A percentile compares a stretch with the other conserved stretches of the same genome.
phyloP scores from a whole-genome alignment of 2,797 vertebrate species.

The Oreortyx pictus region DNA sequence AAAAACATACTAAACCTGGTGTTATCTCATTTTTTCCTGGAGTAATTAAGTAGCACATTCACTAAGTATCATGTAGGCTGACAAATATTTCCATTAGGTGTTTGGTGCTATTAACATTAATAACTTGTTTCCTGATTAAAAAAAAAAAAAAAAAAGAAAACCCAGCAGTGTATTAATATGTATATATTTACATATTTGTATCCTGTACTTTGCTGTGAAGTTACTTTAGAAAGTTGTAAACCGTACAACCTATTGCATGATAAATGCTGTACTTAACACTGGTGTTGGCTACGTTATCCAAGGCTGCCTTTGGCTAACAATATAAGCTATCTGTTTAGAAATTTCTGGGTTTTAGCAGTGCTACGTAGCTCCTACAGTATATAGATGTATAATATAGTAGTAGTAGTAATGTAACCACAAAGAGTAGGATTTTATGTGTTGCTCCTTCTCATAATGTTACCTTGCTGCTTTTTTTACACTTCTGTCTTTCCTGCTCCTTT shows the following conservation, averaged over 20 bases:
- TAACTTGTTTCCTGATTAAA: neutral
- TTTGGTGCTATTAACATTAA: neutral
- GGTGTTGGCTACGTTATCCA: neutral
- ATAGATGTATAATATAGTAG: neutral
- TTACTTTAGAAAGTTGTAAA: neutral
- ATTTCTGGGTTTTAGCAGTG: neutral
- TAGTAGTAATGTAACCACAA: neutral
- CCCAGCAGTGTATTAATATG: neutral
- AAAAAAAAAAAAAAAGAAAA: neutral
- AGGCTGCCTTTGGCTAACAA: neutral
- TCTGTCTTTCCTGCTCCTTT: neutral
- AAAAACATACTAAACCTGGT: neutral
- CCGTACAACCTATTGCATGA: neutral
- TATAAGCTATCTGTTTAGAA: neutral
- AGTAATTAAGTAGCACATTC: neutral
- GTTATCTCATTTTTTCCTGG: neutral
- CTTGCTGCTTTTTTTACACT: neutral
- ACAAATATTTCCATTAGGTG: neutral
- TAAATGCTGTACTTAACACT: neutral
- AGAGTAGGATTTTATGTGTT: neutral
- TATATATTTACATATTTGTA: neutral
- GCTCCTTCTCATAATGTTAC: neutral
- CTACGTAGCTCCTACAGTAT: neutral
- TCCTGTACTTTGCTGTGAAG: neutral
- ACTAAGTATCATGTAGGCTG: fast-evolving